phyloP scores from a whole-genome alignment of 2,888 invertebrate species.

The Gastracanthus pulcherrimus region DNA sequence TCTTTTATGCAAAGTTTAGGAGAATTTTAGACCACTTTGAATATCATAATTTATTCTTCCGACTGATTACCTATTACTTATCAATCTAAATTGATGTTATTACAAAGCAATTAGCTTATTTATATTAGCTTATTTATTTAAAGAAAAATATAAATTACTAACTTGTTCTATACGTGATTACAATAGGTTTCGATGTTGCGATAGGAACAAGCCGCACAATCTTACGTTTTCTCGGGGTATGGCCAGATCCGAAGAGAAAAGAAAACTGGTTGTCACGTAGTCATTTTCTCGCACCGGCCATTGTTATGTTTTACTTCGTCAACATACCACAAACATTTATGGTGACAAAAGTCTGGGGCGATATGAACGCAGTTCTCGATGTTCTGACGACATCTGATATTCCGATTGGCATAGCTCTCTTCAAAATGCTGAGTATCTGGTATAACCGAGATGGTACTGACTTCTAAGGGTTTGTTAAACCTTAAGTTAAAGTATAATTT shows the following conservation, averaged over 20 bases:
- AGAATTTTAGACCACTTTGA: too few relatives aligned
- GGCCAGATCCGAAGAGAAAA: constrained; percentile 59
- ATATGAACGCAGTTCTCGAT: constrained; percentile 51
- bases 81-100: too few relatives aligned
- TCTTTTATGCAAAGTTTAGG: too few relatives aligned
- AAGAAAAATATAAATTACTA: not conserved
- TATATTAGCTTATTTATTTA: too few relatives aligned
- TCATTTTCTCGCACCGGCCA: constrained; percentile 25
- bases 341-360: constrained; percentile 48
- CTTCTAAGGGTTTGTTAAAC: too few relatives aligned
- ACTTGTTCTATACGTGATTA: not conserved
- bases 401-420: constrained; percentile 31
- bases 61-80: too few relatives aligned
- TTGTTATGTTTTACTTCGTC: constrained; percentile 46
- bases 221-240: constrained; percentile 62
- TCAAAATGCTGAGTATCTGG: constrained; percentile 49
- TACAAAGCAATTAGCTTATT: too few relatives aligned
- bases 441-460: constrained; percentile 51
- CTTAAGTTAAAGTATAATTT: too few relatives aligned
- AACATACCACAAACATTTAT: constrained; percentile 50
- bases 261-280: not conserved
- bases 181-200: constrained; percentile 58
- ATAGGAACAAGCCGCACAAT: constrained; percentile 61
- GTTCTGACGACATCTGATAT: constrained; percentile 49
- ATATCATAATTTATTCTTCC: too few relatives aligned